Evolutionary conservation across 2,888 invertebrate genomes (phyloP), one percentile per base, ranked within the genome.

Genomic region (Neria commutata): DNA sequence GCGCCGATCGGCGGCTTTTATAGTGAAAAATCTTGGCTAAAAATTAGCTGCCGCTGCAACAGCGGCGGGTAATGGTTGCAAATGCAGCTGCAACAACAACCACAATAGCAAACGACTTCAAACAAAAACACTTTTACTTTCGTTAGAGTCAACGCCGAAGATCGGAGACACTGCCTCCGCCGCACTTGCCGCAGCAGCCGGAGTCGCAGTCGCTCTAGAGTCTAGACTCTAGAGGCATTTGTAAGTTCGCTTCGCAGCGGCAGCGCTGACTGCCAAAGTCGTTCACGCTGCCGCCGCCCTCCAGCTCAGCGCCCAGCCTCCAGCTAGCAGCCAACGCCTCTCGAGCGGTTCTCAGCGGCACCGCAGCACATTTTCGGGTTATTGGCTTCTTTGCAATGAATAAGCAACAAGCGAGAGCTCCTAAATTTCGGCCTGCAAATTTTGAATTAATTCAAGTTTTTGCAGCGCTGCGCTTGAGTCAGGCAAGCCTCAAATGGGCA

Each of bases 101-200:
- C 29, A 26, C 45, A 62, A 64, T 65, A 50, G 17, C 19, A 50
- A 54, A 26, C n/a, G 17, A 48, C 54, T 26, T 48, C 40, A 47
- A 47, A 47, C 47, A 55, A 34, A 55, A 55, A 55, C 48, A 73
- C 71, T 74, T 72, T 72, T 72, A 72, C 72, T 72, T 72, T 72
- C 69, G 65, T 64, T 71, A 61, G 47, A 25, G 37, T 14, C 33
- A 21, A n/a, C n/a, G 29, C 48, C 48, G 48, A 47, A 46, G 47
- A 29, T 54, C 34, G 24, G 42, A 5, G 19, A 14, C 19, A 17
- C 42, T 56, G 65, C 11, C 40, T 54, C 53, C 56, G 51, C 14
- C 54, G 46, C 49, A 37, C 11, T 16, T 3, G 19, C 4, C 5
- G 48, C 24, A 46, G 6, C 10, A 8, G 37, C 37, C 16, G 10